phyloP scores from a whole-genome alignment of 1,140 invertebrate species.

The Drosophila santomea region DNA sequence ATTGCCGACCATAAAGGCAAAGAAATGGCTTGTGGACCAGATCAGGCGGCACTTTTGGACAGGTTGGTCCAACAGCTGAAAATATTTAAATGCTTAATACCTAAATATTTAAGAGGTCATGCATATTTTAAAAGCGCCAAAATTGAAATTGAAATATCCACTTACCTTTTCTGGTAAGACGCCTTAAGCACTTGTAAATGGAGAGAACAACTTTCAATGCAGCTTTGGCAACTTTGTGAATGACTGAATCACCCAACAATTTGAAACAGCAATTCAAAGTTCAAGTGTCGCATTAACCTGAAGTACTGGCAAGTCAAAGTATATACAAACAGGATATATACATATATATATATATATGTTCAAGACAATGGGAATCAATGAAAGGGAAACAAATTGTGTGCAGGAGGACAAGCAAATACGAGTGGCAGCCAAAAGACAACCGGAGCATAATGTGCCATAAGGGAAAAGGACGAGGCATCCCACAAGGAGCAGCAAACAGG shows the following conservation, averaged over 20 bases:
- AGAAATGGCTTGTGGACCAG: slow-evolving; percentile 40
- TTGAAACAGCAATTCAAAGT: slow-evolving; percentile 45
- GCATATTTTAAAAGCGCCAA: no score
- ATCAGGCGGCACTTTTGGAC: slow-evolving; percentile 26
- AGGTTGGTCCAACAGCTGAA: neutral
- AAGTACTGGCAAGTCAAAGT: slow-evolving; percentile 32
- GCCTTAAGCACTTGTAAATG: neutral
- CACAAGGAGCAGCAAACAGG: slow-evolving; percentile 34
- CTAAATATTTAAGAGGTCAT: no score
- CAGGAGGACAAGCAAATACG: slow-evolving; percentile 55
- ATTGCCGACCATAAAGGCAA: slow-evolving; percentile 49
- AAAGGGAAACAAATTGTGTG: slow-evolving; percentile 54
- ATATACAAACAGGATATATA: neutral
- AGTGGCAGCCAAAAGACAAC: slow-evolving; percentile 57
- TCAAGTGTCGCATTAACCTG: slow-evolving; percentile 53
- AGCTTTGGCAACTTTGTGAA: slow-evolving; percentile 12
- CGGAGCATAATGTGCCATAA: slow-evolving; percentile 53
- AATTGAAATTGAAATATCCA: neutral
- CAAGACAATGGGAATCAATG: slow-evolving; percentile 48
- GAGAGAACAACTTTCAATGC: neutral
- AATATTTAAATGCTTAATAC: neutral
- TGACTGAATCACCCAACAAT: slow-evolving; percentile 31
- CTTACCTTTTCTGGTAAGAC: neutral
- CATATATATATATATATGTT: neutral
- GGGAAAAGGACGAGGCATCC: slow-evolving; percentile 20